These are phyloP conservation scores for Noctua pronuba DNA, from an alignment of 2,888 invertebrate genomes.

Conservation along the genomic window DNA sequence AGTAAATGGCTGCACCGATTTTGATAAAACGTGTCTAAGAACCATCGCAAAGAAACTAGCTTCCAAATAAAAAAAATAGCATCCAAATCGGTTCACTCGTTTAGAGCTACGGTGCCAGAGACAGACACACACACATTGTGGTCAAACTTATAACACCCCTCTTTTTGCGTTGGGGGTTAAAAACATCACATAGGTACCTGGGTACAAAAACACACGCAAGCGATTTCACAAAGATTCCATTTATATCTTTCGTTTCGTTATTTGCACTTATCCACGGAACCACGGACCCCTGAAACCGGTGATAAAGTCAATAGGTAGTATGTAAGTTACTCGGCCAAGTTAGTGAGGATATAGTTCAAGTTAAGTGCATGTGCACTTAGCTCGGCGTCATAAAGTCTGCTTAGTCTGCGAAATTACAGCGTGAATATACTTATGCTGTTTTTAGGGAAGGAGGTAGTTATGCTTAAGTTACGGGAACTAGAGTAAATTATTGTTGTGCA, in stretches of 20 bases:
- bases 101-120: too few species aligned
- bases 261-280: background rate
- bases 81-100: too few species aligned
- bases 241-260: too few species aligned
- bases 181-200: too few species aligned
- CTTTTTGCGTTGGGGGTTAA: too few species aligned
- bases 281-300: background rate
- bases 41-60: too few species aligned
- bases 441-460: background rate
- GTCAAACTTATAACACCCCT: too few species aligned
- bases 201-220: background rate
- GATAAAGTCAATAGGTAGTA: constrained; percentile 30
- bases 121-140: too few species aligned
- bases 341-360: constrained; percentile 10
- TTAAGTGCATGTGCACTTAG: constrained; percentile 62
- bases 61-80: too few species aligned
- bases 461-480: background rate
- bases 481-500: background rate
- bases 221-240: background rate
- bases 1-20: too few species aligned
- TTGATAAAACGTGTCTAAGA: too few species aligned
- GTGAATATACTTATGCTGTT: constrained; percentile 20
- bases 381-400: constrained; percentile 37
- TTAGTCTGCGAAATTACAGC: constrained; percentile 25
- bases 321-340: constrained; percentile 21